These are phyloP conservation scores for Polymixis lichenea DNA, from an alignment of 2,888 invertebrate genomes.

Conservation along the genomic window DNA sequence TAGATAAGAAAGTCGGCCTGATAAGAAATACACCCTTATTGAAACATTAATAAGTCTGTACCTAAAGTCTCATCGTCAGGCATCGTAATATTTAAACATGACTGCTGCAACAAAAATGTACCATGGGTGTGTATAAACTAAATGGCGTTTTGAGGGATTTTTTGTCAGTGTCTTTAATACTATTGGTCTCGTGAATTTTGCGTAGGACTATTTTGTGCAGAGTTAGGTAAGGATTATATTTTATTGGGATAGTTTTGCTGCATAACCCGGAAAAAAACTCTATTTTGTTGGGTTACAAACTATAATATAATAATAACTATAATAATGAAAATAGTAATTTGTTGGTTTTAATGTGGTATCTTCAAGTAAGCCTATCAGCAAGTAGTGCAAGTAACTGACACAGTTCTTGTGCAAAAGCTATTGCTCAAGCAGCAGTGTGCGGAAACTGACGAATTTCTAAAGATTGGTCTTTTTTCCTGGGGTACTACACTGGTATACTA, in stretches of 20 bases:
- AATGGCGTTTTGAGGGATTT: background rate
- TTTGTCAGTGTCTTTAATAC: background rate
- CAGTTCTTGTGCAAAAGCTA: too few species aligned
- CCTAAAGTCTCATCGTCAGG: background rate
- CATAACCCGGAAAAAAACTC: background rate
- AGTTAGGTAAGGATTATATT: background rate
- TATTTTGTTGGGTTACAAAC: background rate
- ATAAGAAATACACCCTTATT: background rate
- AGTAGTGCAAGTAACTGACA: too few species aligned
- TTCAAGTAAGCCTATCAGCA: too few species aligned
- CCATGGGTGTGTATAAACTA: constrained; percentile 20
- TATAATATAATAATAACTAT: too few species aligned
- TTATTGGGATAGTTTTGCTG: background rate
- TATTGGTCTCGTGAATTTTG: background rate
- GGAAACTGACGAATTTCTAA: too few species aligned
- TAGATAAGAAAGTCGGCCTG: constrained; percentile 5
- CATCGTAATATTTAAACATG: constrained; percentile 18
- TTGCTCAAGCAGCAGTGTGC: too few species aligned
- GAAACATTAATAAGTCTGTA: background rate
- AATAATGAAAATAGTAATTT: background rate
- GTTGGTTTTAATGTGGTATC: too few species aligned
- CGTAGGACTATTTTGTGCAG: background rate
- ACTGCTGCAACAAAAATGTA: constrained; percentile 1
- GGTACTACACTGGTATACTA: too few species aligned
- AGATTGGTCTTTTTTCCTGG: too few species aligned